These are phyloP conservation scores for Leptinotarsa undecemlineata DNA, from an alignment of 1,140 invertebrate genomes.

Conservation along the genomic window DNA sequence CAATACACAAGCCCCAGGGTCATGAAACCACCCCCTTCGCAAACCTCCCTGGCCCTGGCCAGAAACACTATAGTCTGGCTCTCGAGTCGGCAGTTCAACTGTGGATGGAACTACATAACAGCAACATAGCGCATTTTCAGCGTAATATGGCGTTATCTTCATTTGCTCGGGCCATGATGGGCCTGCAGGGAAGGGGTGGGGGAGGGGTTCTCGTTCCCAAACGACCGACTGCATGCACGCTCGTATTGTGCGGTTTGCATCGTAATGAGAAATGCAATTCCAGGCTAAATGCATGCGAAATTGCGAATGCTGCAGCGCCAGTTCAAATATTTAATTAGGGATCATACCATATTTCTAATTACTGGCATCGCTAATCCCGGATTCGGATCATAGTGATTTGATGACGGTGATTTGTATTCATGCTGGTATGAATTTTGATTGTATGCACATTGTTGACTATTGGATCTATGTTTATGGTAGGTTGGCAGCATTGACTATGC, in stretches of 20 bases:
- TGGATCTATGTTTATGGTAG: background rate
- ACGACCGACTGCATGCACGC: conserved; percentile 32
- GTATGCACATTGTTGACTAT: background rate
- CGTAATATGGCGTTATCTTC: conserved; percentile 49
- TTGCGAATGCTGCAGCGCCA: conserved; percentile 21
- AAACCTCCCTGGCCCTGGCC: background rate
- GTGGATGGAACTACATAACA: conserved; percentile 33
- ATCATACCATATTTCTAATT: background rate
- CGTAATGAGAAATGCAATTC: conserved; percentile 40
- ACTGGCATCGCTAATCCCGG: background rate
- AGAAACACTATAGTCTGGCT: background rate
- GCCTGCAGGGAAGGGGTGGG: conserved; percentile 27
- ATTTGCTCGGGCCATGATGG: conserved; percentile 43
- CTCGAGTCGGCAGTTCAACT: conserved; percentile 16
- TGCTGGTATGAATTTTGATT: conserved; percentile 1
- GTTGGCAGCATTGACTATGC: too few species aligned
- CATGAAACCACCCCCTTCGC: too few species aligned
- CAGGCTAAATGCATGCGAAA: conserved; percentile 21
- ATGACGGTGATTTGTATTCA: background rate
- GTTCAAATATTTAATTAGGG: conserved; percentile 34
- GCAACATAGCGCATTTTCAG: conserved; percentile 43
- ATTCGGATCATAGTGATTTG: background rate
- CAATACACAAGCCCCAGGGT: too few species aligned
- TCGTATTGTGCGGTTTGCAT: conserved; percentile 41
- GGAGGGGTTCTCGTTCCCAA: conserved; percentile 30